Conservation (phyloP, 2,797 vertebrate species). For the Pelochelys cantorii region DNA sequence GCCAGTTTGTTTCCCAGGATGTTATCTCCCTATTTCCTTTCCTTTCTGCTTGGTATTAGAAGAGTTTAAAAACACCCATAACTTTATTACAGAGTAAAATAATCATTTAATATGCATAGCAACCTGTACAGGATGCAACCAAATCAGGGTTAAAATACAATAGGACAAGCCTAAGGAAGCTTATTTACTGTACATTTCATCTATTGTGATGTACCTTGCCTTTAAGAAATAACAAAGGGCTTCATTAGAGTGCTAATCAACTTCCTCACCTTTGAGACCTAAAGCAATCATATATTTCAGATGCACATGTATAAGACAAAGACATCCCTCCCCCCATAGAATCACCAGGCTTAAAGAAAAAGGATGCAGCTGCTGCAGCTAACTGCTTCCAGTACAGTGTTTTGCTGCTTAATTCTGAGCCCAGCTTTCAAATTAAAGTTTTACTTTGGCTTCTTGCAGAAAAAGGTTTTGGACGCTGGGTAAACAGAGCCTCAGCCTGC, state of each 20-base stretch:
- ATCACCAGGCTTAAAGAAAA: constrained; percentile 11
- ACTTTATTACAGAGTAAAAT: not conserved
- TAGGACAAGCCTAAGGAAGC: not conserved
- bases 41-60: not conserved
- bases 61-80: not conserved
- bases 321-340: too few relatives aligned
- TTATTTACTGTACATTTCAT: constrained; percentile 24
- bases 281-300: constrained; percentile 75
- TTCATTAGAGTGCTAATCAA: constrained; percentile 72
- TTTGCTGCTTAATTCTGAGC: constrained; percentile 67
- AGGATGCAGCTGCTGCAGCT: constrained; percentile 17
- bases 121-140: constrained; percentile 8
- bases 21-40: not conserved
- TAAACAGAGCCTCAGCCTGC: constrained; percentile 75
- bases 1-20: not conserved
- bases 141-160: constrained; percentile 9
- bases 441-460: constrained; percentile 76
- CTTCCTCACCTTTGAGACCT: constrained; percentile 71
- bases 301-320: constrained; percentile 63
- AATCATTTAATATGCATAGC: not conserved
- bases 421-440: constrained; percentile 79
- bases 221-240: constrained; percentile 72
- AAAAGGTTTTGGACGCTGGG: constrained; percentile 72
- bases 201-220: constrained; percentile 65
- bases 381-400: not conserved